Base-by-base conservation (phyloP, 2,888 invertebrate species). In the Parochlus steinenii region DNA sequence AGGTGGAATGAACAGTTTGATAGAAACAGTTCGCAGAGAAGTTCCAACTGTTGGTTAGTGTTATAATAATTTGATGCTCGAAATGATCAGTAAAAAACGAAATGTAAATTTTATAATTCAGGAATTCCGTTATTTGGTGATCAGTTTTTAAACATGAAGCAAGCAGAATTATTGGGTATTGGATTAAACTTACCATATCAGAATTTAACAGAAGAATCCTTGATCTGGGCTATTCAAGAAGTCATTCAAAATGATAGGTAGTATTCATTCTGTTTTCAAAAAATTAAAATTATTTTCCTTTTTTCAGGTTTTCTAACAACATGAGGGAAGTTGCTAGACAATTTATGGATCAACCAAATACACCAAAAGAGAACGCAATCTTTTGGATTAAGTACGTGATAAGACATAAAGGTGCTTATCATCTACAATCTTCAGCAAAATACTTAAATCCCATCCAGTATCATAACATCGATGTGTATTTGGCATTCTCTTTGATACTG, bases 301-400 rank as follows among this genome's bases (percentile, higher is more conserved):
- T 22, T 22, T 22, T 22, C 7, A 27, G 6, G 7, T 27, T n/a
- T n/a, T n/a, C 7, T 15, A 34, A 28, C 12, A 33, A 23, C 5
- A 28, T 54, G 4, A 51, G 55, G 40, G 48, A 49, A 37, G 41
- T 58, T 7, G 58, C 60, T 3, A 47, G 44, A 16, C 43, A 56
- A 28, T 64, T 58, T 46, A 48, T 49, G 25, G 64, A 65, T 44
- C 52, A 61, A 34, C 63, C 61, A 1, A 44, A 59, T 43, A 51
- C 55, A 3, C 58, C 65, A 3, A 43, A 62, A 42, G 62, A 64
- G n/a, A 61, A 59, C 5, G 63, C 65, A 12, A 52, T 60, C 10
- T 65, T 58, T 46, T 65, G 64, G 65, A 53, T 62, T 8, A 65
- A 67, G 47, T 64, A 65, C 45, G 58, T 63, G 2, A 54, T 44